These are phyloP conservation scores for Drosophila burlai DNA, from an alignment of 1,140 invertebrate species.

Conservation along the genomic window DNA sequence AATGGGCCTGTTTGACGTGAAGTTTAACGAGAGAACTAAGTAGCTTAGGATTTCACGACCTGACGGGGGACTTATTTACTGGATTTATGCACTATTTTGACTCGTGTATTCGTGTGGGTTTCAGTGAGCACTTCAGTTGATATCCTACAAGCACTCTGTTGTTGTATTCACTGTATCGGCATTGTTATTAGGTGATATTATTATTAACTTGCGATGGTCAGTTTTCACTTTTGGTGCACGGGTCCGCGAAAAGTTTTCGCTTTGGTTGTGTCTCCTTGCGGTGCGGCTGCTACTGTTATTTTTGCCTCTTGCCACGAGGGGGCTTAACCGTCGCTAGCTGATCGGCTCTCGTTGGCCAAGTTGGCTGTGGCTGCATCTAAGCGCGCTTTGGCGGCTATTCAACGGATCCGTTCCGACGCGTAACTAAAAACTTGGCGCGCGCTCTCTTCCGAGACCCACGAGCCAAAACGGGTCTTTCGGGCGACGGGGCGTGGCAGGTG, in stretches of 20 bases:
- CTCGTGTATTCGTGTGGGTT: constrained; percentile 41
- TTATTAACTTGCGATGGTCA: not conserved
- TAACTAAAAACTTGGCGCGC: constrained; percentile 83
- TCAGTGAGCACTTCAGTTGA: constrained; percentile 38
- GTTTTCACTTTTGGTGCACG: constrained; percentile 11
- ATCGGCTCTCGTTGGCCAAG: constrained; percentile 46
- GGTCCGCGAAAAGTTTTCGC: constrained; percentile 22
- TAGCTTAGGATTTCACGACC: constrained; percentile 68
- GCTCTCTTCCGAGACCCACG: constrained; percentile 67
- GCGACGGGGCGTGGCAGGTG: constrained; percentile 39
- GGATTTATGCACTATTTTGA: constrained; percentile 31
- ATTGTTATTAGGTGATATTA: not conserved
- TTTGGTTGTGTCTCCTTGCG: constrained; percentile 20
- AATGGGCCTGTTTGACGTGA: constrained; percentile 37
- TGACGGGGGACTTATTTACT: constrained; percentile 32
- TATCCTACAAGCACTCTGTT: constrained; percentile 23
- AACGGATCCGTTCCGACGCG: constrained; percentile 81
- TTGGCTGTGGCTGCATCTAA: constrained; percentile 66
- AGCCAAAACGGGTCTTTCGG: constrained; percentile 71
- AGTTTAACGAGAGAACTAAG: constrained; percentile 60
- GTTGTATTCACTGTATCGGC: constrained; percentile 2
- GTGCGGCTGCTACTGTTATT: constrained; percentile 22
- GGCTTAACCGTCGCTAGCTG: constrained; percentile 50
- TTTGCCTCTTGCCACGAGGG: constrained; percentile 18
- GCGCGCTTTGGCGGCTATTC: constrained; percentile 74